Percentiles rank a stretch among this genome's conserved stretches.
Conservation (phyloP, 1,140 invertebrate species). For the Psix sp. region DNA sequence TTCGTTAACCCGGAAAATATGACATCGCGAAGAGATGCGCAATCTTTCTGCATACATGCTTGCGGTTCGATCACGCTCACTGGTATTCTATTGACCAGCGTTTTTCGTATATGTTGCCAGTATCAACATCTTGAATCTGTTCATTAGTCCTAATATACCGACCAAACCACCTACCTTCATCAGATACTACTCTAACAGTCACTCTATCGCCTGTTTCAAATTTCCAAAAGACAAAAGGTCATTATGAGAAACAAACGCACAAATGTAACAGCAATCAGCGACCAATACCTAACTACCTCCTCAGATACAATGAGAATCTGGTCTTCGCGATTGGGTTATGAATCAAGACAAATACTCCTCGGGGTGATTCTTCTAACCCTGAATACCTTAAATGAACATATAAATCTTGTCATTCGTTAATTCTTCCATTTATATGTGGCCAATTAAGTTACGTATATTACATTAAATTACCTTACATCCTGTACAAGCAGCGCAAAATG, state of each 20-base stretch:
- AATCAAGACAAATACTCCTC: too few relatives aligned
- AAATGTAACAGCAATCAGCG: slow-evolving; percentile 30
- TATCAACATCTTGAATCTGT: slow-evolving; percentile 68
- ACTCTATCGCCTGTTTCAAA: slow-evolving; percentile 59
- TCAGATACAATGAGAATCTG: neutral
- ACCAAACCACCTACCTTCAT: slow-evolving; percentile 64
- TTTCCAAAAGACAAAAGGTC: slow-evolving; percentile 47
- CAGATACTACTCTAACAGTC: slow-evolving; percentile 63
- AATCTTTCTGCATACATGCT: slow-evolving; percentile 54
- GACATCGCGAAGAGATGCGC: slow-evolving; percentile 29
- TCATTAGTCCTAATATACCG: slow-evolving; percentile 72
- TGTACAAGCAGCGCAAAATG: too few relatives aligned
- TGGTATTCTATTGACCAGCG: slow-evolving; percentile 46
- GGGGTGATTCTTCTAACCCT: too few relatives aligned
- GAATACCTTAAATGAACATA: too few relatives aligned
- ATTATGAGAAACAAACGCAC: slow-evolving; percentile 23
- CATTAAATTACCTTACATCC: too few relatives aligned
- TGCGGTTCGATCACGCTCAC: slow-evolving; percentile 32
- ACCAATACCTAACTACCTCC: slow-evolving; percentile 15
- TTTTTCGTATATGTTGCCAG: slow-evolving; percentile 50
- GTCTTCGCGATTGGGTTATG: neutral
- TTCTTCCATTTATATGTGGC: too few relatives aligned
- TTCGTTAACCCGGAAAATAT: slow-evolving; percentile 58
- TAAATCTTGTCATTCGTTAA: too few relatives aligned
- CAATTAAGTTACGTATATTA: too few relatives aligned